These are phyloP conservation scores for Falco peregrinus DNA, from an alignment of 2,797 vertebrate genomes.

Conservation along the genomic window DNA sequence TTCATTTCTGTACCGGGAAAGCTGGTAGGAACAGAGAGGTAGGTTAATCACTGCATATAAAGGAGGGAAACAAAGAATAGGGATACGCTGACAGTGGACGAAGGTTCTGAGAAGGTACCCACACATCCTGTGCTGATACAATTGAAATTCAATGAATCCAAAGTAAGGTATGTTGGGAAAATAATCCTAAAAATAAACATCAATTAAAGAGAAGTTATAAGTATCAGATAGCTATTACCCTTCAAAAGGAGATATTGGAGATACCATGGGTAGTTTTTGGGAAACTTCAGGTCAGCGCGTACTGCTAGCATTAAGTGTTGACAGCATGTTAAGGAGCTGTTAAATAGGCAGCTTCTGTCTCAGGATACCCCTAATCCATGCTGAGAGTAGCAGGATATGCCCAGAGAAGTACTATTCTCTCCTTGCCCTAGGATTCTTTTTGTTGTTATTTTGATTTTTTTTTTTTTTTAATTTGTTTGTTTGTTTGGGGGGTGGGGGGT, in stretches of 20 bases:
- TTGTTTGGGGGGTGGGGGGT: background rate
- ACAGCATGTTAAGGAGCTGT: background rate
- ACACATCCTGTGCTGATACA: background rate
- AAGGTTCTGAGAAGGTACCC: background rate
- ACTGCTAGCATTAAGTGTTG: background rate
- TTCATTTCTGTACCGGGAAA: background rate
- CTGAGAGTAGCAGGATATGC: background rate
- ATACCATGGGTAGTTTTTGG: background rate
- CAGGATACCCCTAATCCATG: slow-evolving; percentile 6
- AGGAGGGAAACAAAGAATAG: background rate
- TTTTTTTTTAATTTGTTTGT: too few relatives aligned
- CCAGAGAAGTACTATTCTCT: background rate
- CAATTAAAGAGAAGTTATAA: background rate
- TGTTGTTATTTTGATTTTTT: background rate
- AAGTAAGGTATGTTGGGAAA: background rate
- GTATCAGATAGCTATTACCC: background rate
- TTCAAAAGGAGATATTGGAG: background rate
- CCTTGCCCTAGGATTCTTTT: background rate
- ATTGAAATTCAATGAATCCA: background rate
- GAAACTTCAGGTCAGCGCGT: background rate
- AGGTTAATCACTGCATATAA: background rate
- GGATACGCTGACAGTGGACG: background rate
- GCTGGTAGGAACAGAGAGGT: background rate
- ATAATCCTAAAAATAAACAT: background rate
- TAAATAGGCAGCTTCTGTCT: background rate